Percentiles rank a stretch among this genome's conserved stretches.
Conservation (phyloP, 2,113 vertebrate species). For the Shinisaurus crocodilurus region DNA sequence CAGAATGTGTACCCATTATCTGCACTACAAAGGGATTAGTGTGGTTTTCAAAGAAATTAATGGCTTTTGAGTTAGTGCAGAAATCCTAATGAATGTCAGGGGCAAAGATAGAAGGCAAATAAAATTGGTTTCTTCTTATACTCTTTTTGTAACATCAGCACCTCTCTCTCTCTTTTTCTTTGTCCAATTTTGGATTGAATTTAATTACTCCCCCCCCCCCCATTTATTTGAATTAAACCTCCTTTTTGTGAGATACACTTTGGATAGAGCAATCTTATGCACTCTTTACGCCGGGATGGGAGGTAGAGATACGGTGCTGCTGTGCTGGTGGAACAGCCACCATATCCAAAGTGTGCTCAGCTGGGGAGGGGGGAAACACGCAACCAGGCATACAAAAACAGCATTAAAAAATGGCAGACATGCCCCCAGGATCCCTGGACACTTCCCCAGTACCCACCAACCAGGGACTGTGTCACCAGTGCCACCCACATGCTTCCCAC, state of each 20-base stretch:
- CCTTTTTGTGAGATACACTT: slow-evolving; percentile 52
- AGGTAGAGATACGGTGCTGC: neutral
- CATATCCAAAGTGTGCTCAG: neutral
- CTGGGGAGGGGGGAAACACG: neutral
- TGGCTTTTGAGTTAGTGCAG: slow-evolving; percentile 76
- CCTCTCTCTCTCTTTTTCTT: neutral
- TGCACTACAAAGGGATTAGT: slow-evolving; percentile 79
- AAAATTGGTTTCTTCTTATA: slow-evolving; percentile 63
- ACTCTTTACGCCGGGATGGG: neutral
- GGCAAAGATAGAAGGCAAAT: slow-evolving; percentile 61
- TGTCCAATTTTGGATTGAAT: slow-evolving; percentile 7
- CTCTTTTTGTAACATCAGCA: slow-evolving; percentile 12
- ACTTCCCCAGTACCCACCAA: neutral
- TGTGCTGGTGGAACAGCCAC: neutral
- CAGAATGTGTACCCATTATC: slow-evolving; percentile 79
- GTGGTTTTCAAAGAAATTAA: slow-evolving; percentile 80
- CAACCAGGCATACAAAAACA: neutral
- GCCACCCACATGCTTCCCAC: neutral
- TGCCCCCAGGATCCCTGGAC: neutral
- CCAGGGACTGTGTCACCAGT: neutral
- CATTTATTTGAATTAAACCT: slow-evolving; percentile 60
- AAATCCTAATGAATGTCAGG: slow-evolving; percentile 80
- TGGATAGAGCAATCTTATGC: slow-evolving; percentile 26
- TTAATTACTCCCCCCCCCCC: slow-evolving; percentile 52
- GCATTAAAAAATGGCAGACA: neutral